Base-by-base conservation (phyloP, 2,888 invertebrate species). In the Dugesia japonica region DNA sequence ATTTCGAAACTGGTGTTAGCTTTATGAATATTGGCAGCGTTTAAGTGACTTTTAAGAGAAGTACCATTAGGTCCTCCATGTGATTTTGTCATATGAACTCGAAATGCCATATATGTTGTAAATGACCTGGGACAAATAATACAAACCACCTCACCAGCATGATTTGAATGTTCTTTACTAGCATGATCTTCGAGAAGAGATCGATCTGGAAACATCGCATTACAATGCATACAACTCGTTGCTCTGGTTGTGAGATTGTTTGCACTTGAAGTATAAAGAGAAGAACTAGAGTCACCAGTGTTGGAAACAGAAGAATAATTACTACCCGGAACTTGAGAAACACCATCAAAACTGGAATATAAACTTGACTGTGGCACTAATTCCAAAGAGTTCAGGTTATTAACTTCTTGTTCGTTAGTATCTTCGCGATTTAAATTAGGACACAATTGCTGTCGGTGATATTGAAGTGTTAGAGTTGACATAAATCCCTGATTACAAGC, bases 81-180 rank as follows among this genome's bases (percentile, higher is more conserved):
- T n/a, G 38, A 27, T 26, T 38, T 28, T 23, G 74, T 33, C 28
- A 42, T 74, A n/a, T 74, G 74, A 1, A 74, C 33, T 71, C 74
- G 15, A 17, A 74, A 38, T 9, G 28, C 74, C 74, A 28, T 26
- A n/a, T 74, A 26, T 1, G 33, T 74, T 4, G 74, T 26, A 26
- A 74, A 74, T 26, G 74, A 33, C 4, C 74, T n/a, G 7, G 74
- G 74, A 74, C 74, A 74, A 20, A 33, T 28, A 74, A 26, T 74
- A 23, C 74, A 74, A n/a, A 38, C 28, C 1, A 28, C 74, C 38
- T 74, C 38, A 74, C 26, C 74, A 38, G 28, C 74, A 20, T 56
- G 56, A n/a, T 74, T 31, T 74, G 28, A 27, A 20, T 27, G 72
- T n/a, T 72, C 72, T 28, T 72, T 72, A 31, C 31, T 28, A 27